Evolutionary conservation across 2,797 vertebrate species (phyloP).

Genomic region (Myiotriccus ornatus): DNA sequence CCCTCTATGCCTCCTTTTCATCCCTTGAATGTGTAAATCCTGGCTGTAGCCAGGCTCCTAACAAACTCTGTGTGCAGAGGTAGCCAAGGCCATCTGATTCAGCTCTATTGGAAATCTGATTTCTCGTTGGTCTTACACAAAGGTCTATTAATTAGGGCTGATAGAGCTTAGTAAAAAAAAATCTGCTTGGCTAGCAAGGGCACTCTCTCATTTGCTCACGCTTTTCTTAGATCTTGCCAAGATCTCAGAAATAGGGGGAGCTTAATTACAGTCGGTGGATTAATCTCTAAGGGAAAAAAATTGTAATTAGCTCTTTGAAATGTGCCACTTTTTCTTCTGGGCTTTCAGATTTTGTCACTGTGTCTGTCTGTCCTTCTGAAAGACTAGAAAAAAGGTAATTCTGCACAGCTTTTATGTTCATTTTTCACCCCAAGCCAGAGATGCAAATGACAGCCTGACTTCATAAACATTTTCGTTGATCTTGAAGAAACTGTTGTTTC

Average conservation of each 20-base stretch:
- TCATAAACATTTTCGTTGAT: constrained; percentile 68
- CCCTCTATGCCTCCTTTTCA: background rate
- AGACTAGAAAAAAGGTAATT: constrained; percentile 70
- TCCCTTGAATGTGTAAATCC: constrained; percentile 33
- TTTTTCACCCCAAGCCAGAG: constrained; percentile 66
- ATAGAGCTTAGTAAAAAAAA: constrained; percentile 73
- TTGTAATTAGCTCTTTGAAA: constrained; percentile 80
- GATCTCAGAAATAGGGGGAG: constrained; percentile 77
- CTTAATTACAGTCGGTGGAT: constrained; percentile 81
- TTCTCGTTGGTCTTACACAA: constrained; percentile 76
- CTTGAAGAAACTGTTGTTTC: constrained; percentile 51
- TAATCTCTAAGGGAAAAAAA: constrained; percentile 78
- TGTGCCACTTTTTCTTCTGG: constrained; percentile 67
- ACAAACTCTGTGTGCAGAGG: constrained; percentile 58
- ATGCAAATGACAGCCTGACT: constrained; percentile 65
- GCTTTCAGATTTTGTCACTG: constrained; percentile 72
- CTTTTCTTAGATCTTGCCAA: constrained; percentile 81
- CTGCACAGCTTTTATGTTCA: constrained; percentile 62
- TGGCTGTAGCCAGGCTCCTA: constrained; percentile 23
- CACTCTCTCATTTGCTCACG: constrained; percentile 46
- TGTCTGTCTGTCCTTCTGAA: constrained; percentile 74
- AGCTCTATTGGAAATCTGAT: constrained; percentile 75
- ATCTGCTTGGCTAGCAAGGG: constrained; percentile 77
- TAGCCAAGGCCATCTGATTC: constrained; percentile 73
- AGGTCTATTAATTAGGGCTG: constrained; percentile 80